Evolutionary conservation across 30 jellyfish, hydroid and myxozoan genomes (phyloP), one percentile per base, ranked within the genome.

Genomic region (Cassiopea xamachana): DNA sequence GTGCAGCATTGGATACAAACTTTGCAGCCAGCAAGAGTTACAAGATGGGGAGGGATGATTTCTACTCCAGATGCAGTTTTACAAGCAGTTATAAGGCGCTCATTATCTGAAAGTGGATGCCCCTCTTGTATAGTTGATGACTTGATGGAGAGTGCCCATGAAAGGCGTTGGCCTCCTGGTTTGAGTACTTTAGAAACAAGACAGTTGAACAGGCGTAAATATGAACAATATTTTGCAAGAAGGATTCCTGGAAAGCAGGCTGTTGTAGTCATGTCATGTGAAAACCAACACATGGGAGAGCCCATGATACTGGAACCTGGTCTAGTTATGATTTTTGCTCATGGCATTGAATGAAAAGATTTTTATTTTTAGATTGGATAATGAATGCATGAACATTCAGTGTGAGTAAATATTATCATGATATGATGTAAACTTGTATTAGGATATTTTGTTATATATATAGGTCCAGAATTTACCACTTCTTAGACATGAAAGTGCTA

Each of bases 21-120:
- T 51, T 86, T 96, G 71, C 99, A 96, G 58, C 98, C 97, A 7
- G 99, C 99, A 43, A 73, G 98, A 73, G 98, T 96, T 27, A 96
- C 99, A 10, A 94, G 99, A 18, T 96, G 99, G 99, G 99, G 99
- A 50, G 99, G 99, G 6, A 96, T 96, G 99, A 96, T 96, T 14
- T 96, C 99, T 45, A 96, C 99, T 17, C 99, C 99, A 1, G 99
- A 96, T 92, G 98, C 98, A 68, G 99, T 96, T 10, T 73, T 96
- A 44, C 99, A 96, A 81, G 98, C 99, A 43, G 99, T 96, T 5
- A 96, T 96, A 44, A 87, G 99, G 49, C 86, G 98, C 10, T 96
- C 99, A 16, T 90, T 96, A 47, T 78, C 97, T 16, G 99, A 96
- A 77, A 96, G 99, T 84, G 99, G 99, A 1, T 96, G 99, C 60